Evolutionary conservation across 2,113 vertebrate species (phyloP).

Genomic region (Scytalopus superciliaris): DNA sequence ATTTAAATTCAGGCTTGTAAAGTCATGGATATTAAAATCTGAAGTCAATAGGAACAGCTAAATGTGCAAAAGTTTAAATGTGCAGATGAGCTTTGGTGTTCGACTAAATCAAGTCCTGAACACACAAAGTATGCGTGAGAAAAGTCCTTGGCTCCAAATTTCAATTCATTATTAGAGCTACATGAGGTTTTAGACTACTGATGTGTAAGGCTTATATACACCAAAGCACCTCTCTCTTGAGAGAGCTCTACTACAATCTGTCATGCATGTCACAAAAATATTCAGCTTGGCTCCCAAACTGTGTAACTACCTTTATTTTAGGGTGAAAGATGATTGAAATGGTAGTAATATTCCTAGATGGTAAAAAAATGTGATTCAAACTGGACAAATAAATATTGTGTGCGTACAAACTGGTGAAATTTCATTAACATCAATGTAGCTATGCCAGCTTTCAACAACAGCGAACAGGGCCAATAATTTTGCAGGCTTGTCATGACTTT

Average conservation of each 20-base stretch:
- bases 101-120: background rate
- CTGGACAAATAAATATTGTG: background rate
- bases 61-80: background rate
- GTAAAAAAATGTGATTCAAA: background rate
- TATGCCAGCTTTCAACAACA: fast-evolving
- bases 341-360: background rate
- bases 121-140: background rate
- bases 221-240: slow-evolving; percentile 13
- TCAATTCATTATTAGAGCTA: background rate
- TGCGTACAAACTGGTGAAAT: background rate
- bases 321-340: background rate
- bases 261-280: background rate
- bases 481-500: background rate
- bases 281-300: background rate
- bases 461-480: background rate
- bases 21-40: background rate
- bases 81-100: background rate
- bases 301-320: background rate
- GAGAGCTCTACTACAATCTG: background rate
- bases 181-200: background rate
- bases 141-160: background rate
- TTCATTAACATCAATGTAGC: background rate
- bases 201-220: background rate
- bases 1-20: background rate
- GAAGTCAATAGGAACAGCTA: background rate